Evolutionary conservation across 92 coral and sea anemone genomes (phyloP), one percentile per base, ranked within the genome.

Genomic region (Parazoanthus swiftii): DNA sequence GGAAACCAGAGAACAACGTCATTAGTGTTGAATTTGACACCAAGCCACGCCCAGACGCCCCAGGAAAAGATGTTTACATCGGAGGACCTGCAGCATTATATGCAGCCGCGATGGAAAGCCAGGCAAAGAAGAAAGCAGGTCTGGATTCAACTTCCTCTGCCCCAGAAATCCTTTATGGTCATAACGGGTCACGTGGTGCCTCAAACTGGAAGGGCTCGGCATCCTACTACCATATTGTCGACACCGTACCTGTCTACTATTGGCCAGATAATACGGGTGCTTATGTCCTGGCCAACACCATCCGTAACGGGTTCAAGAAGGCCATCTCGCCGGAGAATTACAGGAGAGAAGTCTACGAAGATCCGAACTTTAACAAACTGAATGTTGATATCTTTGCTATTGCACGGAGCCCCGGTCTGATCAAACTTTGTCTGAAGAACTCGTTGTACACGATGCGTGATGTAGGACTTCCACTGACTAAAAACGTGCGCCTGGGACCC

Each of bases 1-100:
- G 81, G 81, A 78, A 78, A 78, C 81, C 81, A n/a, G 81, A 78
- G 54, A 78, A 78, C 16, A 78, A 78, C 38, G 54, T 78, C 81
- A 78, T 78, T 66, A 78, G 81, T 15, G 81, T 78, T 1, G 81
- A 78, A 20, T 78, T 78, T 50, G 81, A 78, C 81, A 78, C 81
- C 66, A 78, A 78, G 81, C 81, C 81, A 23, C 81, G 81, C 35
- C 66, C 81, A 46, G 66, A 78, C 59, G 42, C 81, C 44, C 81
- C 56, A 42, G 81, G 81, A 36, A 44, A 77, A n/a, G 81, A 77
- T 77, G 63, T 77, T 26, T 77, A 77, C 81, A 77, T 77, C 44
- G 81, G 81, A 16, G 81, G 81, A 46, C 81, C 81, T 7, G 81
- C 81, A 15, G 81, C 81, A 10, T 44, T 77, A n/a, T 77, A 37